Evolutionary conservation across 2,888 invertebrate species (phyloP).

Genomic region (Maniola hyperantus): DNA sequence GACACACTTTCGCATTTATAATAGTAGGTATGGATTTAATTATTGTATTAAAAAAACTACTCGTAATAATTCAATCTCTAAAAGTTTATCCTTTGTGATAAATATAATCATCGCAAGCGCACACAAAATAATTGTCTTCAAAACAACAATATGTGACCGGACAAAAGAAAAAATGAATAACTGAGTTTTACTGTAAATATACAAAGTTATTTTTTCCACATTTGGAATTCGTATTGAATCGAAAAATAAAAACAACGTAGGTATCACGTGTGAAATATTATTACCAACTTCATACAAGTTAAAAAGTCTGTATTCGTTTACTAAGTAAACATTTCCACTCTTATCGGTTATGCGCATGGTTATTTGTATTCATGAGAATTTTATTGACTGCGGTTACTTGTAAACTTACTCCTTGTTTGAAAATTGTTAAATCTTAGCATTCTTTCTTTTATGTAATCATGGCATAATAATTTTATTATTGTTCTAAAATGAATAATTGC

Average conservation of each 20-base stretch:
- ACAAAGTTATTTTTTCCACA: neutral
- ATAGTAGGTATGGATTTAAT: too few relatives aligned
- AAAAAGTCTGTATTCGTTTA: slow-evolving; percentile 12
- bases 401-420: slow-evolving; percentile 19
- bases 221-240: neutral
- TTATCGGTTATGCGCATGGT: slow-evolving; percentile 14
- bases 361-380: slow-evolving; percentile 25
- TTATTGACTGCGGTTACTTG: slow-evolving; percentile 20
- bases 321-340: slow-evolving; percentile 21
- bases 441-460: neutral
- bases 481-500: too few relatives aligned
- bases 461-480: neutral
- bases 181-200: neutral
- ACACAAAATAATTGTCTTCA: neutral
- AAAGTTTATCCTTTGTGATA: neutral
- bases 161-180: neutral
- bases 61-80: too few relatives aligned
- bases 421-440: slow-evolving; percentile 15
- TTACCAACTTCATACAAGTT: slow-evolving; percentile 4
- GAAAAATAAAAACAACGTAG: neutral
- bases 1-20: too few relatives aligned
- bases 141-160: neutral
- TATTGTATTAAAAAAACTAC: too few relatives aligned
- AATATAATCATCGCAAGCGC: neutral
- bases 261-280: slow-evolving; percentile 21